phyloP scores from a whole-genome alignment of 64 coral and sea anemone genomes.

The Astreopora myriophthalma region DNA sequence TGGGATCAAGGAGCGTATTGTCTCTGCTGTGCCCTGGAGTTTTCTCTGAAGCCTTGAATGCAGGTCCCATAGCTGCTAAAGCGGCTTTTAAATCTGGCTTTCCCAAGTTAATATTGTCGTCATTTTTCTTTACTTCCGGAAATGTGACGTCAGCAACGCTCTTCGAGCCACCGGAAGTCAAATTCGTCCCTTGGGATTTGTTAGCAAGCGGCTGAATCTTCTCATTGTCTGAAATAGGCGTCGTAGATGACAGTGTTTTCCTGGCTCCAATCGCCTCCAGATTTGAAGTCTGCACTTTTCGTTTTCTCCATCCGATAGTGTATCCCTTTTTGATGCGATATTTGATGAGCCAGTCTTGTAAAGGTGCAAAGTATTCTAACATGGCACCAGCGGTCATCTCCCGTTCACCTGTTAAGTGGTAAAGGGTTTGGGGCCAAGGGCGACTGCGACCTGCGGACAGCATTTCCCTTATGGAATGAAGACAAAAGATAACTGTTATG shows the following conservation, averaged over 20 bases:
- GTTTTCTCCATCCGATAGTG: slow-evolving; percentile 73
- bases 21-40: not conserved
- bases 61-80: slow-evolving; percentile 76
- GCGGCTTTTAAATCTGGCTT: slow-evolving; percentile 86
- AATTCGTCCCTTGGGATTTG: not conserved
- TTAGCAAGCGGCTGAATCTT: not conserved
- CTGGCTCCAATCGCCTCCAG: slow-evolving; percentile 45
- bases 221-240: not conserved
- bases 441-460: slow-evolving; percentile 81
- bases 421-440: slow-evolving; percentile 93
- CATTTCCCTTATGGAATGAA: slow-evolving; percentile 70
- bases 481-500: not conserved
- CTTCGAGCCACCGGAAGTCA: not conserved
- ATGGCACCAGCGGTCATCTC: slow-evolving; percentile 81
- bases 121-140: slow-evolving; percentile 56
- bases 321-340: slow-evolving; percentile 82
- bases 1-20: slow-evolving; percentile 55
- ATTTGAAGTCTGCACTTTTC: slow-evolving; percentile 9
- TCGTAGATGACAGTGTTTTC: slow-evolving; percentile 61
- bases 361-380: slow-evolving; percentile 93
- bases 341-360: slow-evolving; percentile 75
- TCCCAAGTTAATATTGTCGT: slow-evolving; percentile 69
- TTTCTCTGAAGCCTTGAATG: not conserved
- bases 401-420: slow-evolving; percentile 78
- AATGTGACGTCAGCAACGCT: slow-evolving; percentile 28